Conservation (phyloP, 2,888 invertebrate species). For the Nineta flava region DNA sequence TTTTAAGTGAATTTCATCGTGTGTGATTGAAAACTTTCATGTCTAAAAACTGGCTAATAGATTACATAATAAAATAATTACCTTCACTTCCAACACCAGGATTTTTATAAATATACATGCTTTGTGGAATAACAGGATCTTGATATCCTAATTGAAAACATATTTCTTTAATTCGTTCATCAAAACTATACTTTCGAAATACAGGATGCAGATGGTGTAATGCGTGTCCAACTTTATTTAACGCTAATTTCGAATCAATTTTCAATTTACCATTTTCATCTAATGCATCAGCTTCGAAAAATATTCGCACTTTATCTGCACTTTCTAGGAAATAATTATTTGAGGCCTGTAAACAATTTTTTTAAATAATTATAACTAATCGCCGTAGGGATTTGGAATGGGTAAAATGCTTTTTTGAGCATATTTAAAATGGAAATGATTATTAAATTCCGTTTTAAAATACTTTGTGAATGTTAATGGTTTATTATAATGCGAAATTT, state of each 20-base stretch:
- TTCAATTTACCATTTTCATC: conserved; percentile 55
- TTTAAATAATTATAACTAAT: background rate
- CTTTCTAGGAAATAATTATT: conserved; percentile 82
- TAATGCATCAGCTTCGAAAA: conserved; percentile 75
- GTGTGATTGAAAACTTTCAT: too few relatives aligned
- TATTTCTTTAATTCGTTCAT: conserved; percentile 62
- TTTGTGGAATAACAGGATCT: conserved; percentile 79
- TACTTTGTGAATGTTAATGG: too few relatives aligned
- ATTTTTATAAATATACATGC: conserved; percentile 98
- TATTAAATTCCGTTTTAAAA: conserved; percentile 21
- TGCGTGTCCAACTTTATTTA: conserved; percentile 83
- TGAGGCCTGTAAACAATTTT: conserved; percentile 29
- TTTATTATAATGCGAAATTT: too few relatives aligned
- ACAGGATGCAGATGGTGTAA: conserved; percentile 65
- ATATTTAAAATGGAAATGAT: too few relatives aligned
- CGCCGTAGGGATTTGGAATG: background rate
- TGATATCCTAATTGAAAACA: conserved; percentile 55
- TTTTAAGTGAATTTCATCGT: too few relatives aligned
- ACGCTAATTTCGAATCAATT: conserved; percentile 44
- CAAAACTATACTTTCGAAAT: conserved; percentile 72
- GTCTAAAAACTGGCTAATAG: too few relatives aligned
- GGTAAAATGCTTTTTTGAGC: background rate
- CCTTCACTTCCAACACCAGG: conserved; percentile 81
- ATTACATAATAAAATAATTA: conserved; percentile 26
- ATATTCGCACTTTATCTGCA: conserved; percentile 79